Percentiles rank a stretch among this genome's conserved stretches.
These are phyloP conservation scores for Cephalotes varians DNA, from an alignment of 2,888 invertebrate genomes.

Conservation along the genomic window DNA sequence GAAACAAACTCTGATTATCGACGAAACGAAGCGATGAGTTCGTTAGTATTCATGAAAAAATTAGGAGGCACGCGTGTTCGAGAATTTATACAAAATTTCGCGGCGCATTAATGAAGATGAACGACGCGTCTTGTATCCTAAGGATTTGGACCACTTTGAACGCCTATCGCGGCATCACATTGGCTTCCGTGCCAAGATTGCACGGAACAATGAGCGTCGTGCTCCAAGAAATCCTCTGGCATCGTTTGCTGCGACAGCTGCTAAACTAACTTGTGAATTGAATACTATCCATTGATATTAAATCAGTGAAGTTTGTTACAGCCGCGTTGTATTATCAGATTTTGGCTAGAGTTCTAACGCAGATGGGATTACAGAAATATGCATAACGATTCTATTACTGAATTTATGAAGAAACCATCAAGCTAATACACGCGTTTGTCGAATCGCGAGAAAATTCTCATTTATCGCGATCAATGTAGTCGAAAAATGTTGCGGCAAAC, in stretches of 20 bases:
- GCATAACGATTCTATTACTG: not conserved
- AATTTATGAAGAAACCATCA: not conserved
- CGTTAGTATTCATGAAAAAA: not conserved
- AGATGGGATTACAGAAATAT: not conserved
- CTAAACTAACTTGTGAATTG: constrained; percentile 62
- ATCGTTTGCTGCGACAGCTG: constrained; percentile 39
- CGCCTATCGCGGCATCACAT: not conserved
- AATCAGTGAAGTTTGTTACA: not conserved
- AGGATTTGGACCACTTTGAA: constrained; percentile 15
- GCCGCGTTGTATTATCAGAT: not conserved
- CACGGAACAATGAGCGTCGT: constrained; percentile 67
- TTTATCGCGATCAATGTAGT: constrained; percentile 3
- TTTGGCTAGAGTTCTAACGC: not conserved
- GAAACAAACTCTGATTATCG: constrained; percentile 11
- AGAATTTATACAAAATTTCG: not conserved
- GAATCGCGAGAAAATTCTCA: not conserved
- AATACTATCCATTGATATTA: constrained; percentile 65
- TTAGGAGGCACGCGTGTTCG: not conserved
- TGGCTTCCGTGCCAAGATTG: constrained; percentile 72
- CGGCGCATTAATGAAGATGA: not conserved
- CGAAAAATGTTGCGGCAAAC: not conserved
- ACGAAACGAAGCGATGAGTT: not conserved
- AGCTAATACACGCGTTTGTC: not conserved
- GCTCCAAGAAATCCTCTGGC: constrained; percentile 64
- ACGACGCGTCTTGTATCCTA: not conserved